These are phyloP conservation scores for Cyprinodon brontotheroides DNA, from an alignment of 2,113 vertebrate genomes.

Conservation along the genomic window DNA sequence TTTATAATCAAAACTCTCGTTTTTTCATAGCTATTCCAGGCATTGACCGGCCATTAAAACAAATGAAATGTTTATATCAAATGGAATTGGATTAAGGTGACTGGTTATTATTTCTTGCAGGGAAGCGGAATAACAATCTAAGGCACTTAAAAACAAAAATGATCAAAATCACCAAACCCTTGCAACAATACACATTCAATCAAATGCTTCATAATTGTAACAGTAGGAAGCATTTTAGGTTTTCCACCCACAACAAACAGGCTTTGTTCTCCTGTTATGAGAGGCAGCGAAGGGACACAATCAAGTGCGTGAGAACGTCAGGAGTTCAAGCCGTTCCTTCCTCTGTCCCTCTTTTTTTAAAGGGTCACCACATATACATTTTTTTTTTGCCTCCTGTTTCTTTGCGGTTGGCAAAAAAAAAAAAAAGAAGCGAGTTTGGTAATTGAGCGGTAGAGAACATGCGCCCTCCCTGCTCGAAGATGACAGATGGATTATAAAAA, in stretches of 20 bases:
- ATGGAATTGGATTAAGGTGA: conserved; percentile 70
- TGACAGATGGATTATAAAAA: conserved; percentile 99
- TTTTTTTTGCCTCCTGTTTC: conserved; percentile 90
- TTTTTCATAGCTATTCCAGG: conserved; percentile 31
- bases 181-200: conserved; percentile 82
- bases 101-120: conserved; percentile 69
- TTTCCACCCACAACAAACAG: conserved; percentile 86
- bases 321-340: conserved; percentile 87
- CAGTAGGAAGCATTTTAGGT: conserved; percentile 80
- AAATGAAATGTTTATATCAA: conserved; percentile 73
- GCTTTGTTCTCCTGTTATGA: conserved; percentile 83
- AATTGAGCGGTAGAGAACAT: conserved; percentile 98
- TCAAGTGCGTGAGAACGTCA: conserved; percentile 85
- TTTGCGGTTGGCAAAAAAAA: conserved; percentile 90
- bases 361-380: conserved; percentile 83
- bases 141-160: conserved; percentile 59
- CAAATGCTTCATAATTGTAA: conserved; percentile 80
- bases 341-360: conserved; percentile 71
- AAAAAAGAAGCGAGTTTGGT: conserved; percentile 81
- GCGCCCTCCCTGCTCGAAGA: conserved; percentile 97
- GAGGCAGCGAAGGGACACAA: conserved; percentile 80
- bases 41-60: conserved; percentile 54
- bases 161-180: conserved; percentile 75
- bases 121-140: conserved; percentile 66
- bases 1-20: conserved; percentile 62